phyloP scores from a whole-genome alignment of 2,797 vertebrate species.

The Acropternis orthonyx region DNA sequence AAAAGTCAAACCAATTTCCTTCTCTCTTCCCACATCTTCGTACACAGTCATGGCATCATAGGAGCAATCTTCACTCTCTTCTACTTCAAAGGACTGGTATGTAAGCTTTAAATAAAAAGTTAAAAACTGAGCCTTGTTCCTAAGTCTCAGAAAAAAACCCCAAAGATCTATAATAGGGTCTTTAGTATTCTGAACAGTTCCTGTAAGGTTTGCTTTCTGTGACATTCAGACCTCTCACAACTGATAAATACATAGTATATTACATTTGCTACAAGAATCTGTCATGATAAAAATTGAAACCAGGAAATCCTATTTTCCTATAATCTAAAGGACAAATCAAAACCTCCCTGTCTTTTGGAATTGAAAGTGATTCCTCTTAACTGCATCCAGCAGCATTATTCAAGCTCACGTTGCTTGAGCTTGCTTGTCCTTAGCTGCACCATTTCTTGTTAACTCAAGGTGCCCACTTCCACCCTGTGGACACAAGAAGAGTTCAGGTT shows the following conservation, averaged over 20 bases:
- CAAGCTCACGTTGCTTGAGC: neutral
- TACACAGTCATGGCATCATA: conserved; percentile 80
- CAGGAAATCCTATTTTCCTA: neutral
- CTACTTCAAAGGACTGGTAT: conserved; percentile 82
- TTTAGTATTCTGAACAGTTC: neutral
- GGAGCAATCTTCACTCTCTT: conserved; percentile 80
- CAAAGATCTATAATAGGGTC: neutral
- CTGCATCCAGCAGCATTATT: neutral
- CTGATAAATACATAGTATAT: neutral
- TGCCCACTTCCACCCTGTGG: neutral
- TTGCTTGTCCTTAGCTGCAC: neutral
- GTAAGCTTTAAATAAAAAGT: conserved; percentile 75
- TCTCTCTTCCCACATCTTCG: conserved; percentile 73
- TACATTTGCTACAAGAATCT: neutral
- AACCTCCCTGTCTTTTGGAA: neutral
- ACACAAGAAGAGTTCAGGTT: neutral
- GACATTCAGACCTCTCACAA: neutral
- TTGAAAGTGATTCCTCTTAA: neutral
- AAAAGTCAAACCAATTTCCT: conserved; percentile 77
- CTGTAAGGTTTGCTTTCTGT: neutral
- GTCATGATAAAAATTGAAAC: neutral
- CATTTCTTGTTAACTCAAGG: neutral
- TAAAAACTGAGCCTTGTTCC: neutral
- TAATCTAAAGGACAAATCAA: neutral
- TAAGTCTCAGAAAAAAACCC: neutral